Evolutionary conservation across 2,888 invertebrate species (phyloP).

Genomic region (Argyresthia albistria): DNA sequence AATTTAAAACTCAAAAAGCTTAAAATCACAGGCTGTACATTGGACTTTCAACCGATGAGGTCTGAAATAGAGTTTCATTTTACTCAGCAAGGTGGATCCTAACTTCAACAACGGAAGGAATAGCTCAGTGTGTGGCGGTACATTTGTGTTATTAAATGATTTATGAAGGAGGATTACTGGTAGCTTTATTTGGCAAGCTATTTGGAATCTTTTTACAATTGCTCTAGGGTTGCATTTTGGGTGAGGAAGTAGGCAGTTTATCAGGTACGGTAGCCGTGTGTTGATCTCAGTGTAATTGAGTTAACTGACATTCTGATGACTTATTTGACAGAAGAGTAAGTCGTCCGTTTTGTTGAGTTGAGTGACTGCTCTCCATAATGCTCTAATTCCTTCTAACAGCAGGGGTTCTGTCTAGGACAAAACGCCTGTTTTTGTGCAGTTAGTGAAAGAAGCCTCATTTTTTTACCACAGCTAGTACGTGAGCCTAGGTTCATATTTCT

Average conservation of each 20-base stretch:
- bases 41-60: too few relatives aligned
- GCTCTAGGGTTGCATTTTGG: conserved; percentile 32
- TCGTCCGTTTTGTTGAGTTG: conserved; percentile 39
- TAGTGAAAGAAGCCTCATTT: too few relatives aligned
- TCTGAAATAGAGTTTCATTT: background rate
- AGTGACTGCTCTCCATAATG: background rate
- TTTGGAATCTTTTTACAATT: conserved; percentile 34
- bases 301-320: conserved; percentile 69
- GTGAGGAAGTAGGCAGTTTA: conserved; percentile 32
- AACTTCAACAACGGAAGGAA: conserved; percentile 53
- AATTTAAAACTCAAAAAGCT: background rate
- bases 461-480: too few relatives aligned
- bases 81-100: conserved; percentile 12
- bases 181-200: conserved; percentile 27
- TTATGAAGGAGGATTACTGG: conserved; percentile 64
- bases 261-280: conserved; percentile 65
- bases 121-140: conserved; percentile 67
- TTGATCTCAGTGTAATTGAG: conserved; percentile 70
- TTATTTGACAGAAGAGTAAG: conserved; percentile 62
- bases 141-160: conserved; percentile 72
- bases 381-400: too few relatives aligned
- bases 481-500: too few relatives aligned
- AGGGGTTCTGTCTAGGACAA: too few relatives aligned
- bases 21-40: background rate
- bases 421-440: too few relatives aligned